phyloP scores from a whole-genome alignment of 2,113 vertebrate species.

The Rhinoderma darwinii region DNA sequence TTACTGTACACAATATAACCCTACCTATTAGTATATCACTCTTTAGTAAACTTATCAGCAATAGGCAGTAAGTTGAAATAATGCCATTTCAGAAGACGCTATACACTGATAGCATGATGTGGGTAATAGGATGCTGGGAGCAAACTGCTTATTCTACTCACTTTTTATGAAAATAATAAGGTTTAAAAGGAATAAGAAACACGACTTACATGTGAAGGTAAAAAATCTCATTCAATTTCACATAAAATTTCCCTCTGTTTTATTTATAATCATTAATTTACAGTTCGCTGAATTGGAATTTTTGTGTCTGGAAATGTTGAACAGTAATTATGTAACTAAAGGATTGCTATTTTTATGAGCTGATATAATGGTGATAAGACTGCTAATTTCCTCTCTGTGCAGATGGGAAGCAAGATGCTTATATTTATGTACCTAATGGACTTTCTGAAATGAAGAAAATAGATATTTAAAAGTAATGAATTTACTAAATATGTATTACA shows the following conservation, averaged over 20 bases:
- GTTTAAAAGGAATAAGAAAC: neutral
- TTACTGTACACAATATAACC: too few species aligned
- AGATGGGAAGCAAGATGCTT: neutral
- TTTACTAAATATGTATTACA: neutral
- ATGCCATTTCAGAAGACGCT: too few species aligned
- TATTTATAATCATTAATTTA: slow-evolving; percentile 29
- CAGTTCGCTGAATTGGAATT: slow-evolving; percentile 17
- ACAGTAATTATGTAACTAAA: slow-evolving; percentile 21
- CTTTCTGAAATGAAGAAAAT: neutral
- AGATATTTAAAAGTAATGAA: neutral
- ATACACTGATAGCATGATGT: too few species aligned
- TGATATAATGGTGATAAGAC: slow-evolving; percentile 15
- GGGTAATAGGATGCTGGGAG: too few species aligned
- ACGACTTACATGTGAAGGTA: neutral
- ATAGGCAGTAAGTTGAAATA: too few species aligned
- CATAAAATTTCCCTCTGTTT: slow-evolving; percentile 15
- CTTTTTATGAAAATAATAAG: neutral
- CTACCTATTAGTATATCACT: too few species aligned
- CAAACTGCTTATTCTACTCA: neutral
- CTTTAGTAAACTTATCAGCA: too few species aligned
- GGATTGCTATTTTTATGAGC: slow-evolving; percentile 5
- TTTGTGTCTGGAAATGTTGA: neutral
- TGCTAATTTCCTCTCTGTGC: neutral
- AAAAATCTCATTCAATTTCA: neutral
- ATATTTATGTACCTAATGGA: neutral